Evolutionary conservation across 2,797 vertebrate genomes (phyloP).

Genomic region (Morelia viridis): DNA sequence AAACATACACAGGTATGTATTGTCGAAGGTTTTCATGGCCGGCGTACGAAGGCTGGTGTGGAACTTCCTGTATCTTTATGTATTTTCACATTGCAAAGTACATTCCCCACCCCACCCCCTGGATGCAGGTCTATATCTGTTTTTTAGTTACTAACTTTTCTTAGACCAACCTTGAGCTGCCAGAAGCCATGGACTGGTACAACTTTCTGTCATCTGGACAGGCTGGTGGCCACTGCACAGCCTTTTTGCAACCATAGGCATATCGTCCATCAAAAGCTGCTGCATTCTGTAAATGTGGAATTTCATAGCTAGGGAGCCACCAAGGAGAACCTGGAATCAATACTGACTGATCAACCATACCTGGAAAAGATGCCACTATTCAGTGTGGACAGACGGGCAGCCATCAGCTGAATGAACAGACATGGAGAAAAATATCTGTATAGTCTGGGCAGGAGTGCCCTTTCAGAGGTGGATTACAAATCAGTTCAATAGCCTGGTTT

Average conservation of each 20-base stretch:
- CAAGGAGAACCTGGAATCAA: not conserved
- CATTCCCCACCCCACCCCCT: not conserved
- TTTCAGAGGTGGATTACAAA: not conserved
- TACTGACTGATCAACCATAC: not conserved
- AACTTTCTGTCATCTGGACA: not conserved
- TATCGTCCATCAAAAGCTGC: not conserved
- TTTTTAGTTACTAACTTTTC: not conserved
- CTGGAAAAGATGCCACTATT: not conserved
- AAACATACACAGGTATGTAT: not conserved
- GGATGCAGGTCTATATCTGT: no score
- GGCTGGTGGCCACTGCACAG: not conserved
- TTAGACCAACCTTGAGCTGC: not conserved
- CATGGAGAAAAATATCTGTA: not conserved
- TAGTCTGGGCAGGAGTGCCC: not conserved
- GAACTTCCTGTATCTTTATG: no score
- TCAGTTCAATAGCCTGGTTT: not conserved
- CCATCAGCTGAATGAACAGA: not conserved
- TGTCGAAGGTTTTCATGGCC: no score
- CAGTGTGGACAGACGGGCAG: not conserved
- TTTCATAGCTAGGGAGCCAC: not conserved
- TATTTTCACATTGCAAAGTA: not conserved
- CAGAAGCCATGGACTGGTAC: not conserved
- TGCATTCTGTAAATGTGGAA: not conserved
- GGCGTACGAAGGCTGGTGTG: no score
- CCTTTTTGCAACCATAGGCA: not conserved